These are phyloP conservation scores for Vultur gryphus DNA, from an alignment of 2,797 vertebrate genomes.

Conservation along the genomic window DNA sequence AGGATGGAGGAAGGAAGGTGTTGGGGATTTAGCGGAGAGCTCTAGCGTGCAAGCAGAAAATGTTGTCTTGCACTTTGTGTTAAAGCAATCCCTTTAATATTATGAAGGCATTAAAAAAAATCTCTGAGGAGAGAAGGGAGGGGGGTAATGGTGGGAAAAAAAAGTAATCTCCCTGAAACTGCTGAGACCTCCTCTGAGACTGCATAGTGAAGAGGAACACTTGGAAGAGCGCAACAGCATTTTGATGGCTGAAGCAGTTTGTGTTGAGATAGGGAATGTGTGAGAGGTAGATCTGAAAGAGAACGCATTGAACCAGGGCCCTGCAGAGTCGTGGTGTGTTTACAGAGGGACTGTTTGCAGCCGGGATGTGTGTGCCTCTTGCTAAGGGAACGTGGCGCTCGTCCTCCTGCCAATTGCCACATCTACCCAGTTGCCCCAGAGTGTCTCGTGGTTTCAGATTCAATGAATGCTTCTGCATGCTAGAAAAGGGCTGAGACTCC, in stretches of 20 bases:
- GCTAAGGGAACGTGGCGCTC: background rate
- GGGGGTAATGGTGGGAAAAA: background rate
- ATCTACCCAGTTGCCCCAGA: background rate
- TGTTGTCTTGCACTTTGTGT: background rate
- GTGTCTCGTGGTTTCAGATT: background rate
- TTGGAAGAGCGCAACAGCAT: background rate
- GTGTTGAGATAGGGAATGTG: background rate
- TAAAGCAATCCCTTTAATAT: conserved; percentile 43
- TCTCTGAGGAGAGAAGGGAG: background rate
- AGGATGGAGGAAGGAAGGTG: background rate
- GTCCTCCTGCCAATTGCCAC: background rate
- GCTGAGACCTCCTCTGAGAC: conserved; percentile 10
- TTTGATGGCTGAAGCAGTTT: conserved; percentile 25
- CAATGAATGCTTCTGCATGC: background rate
- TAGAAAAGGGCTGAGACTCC: background rate
- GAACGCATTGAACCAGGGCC: background rate
- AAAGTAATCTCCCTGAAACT: conserved; percentile 35
- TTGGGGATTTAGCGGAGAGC: background rate
- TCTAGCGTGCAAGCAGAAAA: background rate
- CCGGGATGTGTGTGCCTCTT: background rate
- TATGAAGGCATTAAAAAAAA: conserved; percentile 6
- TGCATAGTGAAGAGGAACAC: background rate
- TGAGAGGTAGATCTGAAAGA: background rate
- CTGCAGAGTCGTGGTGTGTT: background rate
- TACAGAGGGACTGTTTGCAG: background rate